Conservation (phyloP, 2,888 invertebrate species). For the Caenorhabditis sp. region DNA sequence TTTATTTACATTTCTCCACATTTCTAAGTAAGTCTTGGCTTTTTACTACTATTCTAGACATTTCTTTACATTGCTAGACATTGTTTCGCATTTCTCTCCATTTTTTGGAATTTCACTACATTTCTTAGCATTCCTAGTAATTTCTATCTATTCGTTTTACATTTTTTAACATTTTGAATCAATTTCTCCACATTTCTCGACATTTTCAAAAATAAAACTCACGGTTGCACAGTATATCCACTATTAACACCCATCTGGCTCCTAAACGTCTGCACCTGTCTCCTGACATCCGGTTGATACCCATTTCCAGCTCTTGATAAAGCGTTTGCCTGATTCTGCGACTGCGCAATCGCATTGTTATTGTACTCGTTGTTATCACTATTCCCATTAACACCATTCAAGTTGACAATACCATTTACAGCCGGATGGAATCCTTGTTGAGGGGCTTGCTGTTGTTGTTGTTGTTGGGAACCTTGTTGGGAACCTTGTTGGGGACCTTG, state of each 20-base stretch:
- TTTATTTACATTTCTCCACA: too few relatives aligned
- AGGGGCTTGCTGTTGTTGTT: conserved; percentile 5
- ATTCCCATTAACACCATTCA: conserved; percentile 48
- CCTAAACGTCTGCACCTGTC: neutral
- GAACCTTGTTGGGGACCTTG: neutral
- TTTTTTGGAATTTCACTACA: too few relatives aligned
- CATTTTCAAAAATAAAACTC: conserved; percentile 7
- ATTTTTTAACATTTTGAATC: too few relatives aligned
- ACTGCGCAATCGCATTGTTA: too few relatives aligned
- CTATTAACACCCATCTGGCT: conserved; percentile 27
- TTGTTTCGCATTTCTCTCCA: too few relatives aligned
- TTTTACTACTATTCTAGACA: too few relatives aligned
- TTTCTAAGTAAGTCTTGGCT: too few relatives aligned
- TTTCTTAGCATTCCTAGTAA: too few relatives aligned
- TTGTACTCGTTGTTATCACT: conserved; percentile 42
- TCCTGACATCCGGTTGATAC: conserved; percentile 9
- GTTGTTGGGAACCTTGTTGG: neutral
- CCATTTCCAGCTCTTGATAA: conserved; percentile 13
- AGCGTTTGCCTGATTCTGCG: conserved; percentile 7
- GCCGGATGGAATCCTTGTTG: conserved; percentile 35
- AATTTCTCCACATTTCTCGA: too few relatives aligned
- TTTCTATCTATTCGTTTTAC: too few relatives aligned
- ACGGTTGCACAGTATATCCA: conserved; percentile 30
- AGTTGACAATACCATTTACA: conserved; percentile 46
- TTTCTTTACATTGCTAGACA: too few relatives aligned